phyloP scores from a whole-genome alignment of 2,797 vertebrate species.

The Falco naumanni region DNA sequence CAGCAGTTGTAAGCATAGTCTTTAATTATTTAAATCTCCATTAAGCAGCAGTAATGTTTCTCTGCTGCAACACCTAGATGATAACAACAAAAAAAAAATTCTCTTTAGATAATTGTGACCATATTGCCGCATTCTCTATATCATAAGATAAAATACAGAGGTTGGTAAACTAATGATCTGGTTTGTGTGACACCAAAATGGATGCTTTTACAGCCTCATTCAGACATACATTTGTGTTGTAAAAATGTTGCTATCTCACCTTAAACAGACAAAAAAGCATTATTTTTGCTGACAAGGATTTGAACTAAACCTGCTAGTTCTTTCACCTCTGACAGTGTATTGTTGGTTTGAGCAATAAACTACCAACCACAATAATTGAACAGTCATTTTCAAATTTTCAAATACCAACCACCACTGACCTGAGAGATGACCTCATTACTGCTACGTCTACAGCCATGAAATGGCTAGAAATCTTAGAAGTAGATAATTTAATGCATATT shows the following conservation, averaged over 20 bases:
- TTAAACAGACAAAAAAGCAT: neutral
- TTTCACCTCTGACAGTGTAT: neutral
- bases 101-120: neutral
- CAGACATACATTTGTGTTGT: neutral
- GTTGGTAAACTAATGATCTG: neutral
- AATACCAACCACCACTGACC: too few species aligned
- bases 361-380: neutral
- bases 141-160: neutral
- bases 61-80: neutral
- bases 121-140: neutral
- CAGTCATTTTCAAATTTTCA: too few species aligned
- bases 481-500: neutral
- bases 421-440: neutral
- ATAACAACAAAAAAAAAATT: neutral
- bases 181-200: neutral
- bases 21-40: neutral
- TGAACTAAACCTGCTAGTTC: neutral
- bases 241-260: neutral
- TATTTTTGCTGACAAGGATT: neutral
- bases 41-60: neutral
- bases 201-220: neutral
- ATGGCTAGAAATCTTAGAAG: neutral
- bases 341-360: neutral
- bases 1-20: neutral
- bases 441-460: neutral